A percentile compares a stretch with the other conserved stretches of the same genome.
Conservation (phyloP, 2,113 vertebrate species). For the Perca fluviatilis region DNA sequence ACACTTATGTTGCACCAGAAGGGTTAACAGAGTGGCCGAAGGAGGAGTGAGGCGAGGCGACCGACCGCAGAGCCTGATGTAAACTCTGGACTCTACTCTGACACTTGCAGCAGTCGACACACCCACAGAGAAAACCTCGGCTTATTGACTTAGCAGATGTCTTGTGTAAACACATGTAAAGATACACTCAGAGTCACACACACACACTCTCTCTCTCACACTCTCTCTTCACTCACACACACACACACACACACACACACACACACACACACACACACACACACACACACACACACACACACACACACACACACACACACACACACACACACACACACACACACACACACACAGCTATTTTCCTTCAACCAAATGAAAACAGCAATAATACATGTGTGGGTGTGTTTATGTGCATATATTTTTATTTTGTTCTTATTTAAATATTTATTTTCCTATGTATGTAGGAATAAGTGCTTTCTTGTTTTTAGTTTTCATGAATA, state of each 20-base stretch:
- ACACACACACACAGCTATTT: conserved; percentile 3
- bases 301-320: too few species aligned
- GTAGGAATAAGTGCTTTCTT: too few species aligned
- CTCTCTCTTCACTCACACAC: too few species aligned
- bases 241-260: conserved; percentile 13
- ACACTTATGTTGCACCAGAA: background rate
- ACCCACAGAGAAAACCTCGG: conserved; percentile 66
- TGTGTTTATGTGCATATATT: too few species aligned
- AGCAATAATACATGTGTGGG: background rate
- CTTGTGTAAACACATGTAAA: conserved; percentile 70
- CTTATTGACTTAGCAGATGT: conserved; percentile 76
- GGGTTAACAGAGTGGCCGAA: conserved; percentile 23
- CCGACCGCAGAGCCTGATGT: conserved; percentile 54
- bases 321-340: background rate
- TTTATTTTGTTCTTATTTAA: too few species aligned
- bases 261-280: background rate
- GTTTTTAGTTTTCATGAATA: too few species aligned
- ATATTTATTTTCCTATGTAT: too few species aligned
- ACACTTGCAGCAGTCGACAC: conserved; percentile 66
- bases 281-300: too few species aligned
- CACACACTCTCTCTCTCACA: too few species aligned
- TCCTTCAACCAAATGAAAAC: background rate
- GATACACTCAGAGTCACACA: background rate
- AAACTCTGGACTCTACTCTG: conserved; percentile 54
- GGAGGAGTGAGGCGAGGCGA: background rate